Evolutionary conservation across 1,140 invertebrate genomes (phyloP), one percentile per base, ranked within the genome.

Genomic region (Thaumetopoea pityocampa): DNA sequence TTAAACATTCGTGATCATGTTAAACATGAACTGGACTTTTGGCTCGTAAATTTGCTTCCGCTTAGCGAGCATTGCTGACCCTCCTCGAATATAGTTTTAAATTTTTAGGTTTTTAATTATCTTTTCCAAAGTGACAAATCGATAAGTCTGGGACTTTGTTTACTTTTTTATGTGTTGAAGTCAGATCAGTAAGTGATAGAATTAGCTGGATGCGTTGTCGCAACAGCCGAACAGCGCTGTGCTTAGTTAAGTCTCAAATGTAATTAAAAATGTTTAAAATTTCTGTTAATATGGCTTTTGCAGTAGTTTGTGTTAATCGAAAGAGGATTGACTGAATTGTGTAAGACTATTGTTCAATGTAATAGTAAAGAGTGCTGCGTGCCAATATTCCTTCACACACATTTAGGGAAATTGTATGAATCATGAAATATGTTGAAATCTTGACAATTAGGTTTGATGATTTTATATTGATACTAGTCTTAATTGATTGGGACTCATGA

Each of bases 1-100:
- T 93, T 28, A 95, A 95, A 72, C 91, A 92, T 52, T 92, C 91
- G 88, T 92, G 90, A 92, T 90, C 60, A 51, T 53, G 49, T 63
- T 63, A 26, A 61, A 54, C 58, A 65, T 60, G 56, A 51, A 50
- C 57, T 43, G 46, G 56, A 70, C 59, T 58, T 57, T 65, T 35
- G 33, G 49, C 55, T 64, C 47, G 58, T 60, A 51, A 53, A 56
- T 52, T 61, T 40, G 54, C 61, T 67, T 65, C 46, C 44, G 60
- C 57, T 67, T 51, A 51, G 59, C 52, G 63, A 69, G 65, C 57
- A 55, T 61, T 64, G 58, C 62, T 61, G 58, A 70, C 59, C 67
- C 69, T 71, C 66, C 79, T 83, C 77, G 74, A 81, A 83, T 83
- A 72, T 82, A 79, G 67, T 67, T 76, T 69, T 68, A 76, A 67